These are phyloP conservation scores for Enteromius argenteus DNA, from an alignment of 2,797 vertebrate species.

Conservation along the genomic window DNA sequence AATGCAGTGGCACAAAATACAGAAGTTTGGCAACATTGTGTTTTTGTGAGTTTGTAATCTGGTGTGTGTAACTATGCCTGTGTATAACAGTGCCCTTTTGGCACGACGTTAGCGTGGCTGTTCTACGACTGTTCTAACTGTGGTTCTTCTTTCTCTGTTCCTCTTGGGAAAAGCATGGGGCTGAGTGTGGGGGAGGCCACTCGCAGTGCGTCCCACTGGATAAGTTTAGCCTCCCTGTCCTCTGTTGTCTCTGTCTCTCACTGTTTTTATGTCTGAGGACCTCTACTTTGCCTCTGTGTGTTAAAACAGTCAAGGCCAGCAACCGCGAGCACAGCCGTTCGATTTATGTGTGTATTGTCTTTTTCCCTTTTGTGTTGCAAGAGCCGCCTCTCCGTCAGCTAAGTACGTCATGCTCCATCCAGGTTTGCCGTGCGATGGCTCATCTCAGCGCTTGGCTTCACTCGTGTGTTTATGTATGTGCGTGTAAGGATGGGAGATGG, in stretches of 20 bases:
- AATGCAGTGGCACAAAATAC: constrained; percentile 6
- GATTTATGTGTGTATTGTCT: constrained; percentile 71
- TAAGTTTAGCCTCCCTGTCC: constrained; percentile 56
- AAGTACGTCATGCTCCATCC: constrained; percentile 72
- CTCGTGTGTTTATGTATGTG: constrained; percentile 48
- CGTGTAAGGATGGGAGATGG: constrained; percentile 50
- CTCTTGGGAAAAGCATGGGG: constrained; percentile 64
- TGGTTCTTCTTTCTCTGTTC: constrained; percentile 59
- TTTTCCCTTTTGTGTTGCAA: constrained; percentile 73
- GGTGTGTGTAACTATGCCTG: constrained; percentile 38
- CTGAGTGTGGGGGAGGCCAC: constrained; percentile 57
- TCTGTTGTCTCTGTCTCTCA: constrained; percentile 43
- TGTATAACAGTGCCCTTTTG: constrained; percentile 39
- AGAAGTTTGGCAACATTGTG: background rate
- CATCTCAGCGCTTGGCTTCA: constrained; percentile 71
- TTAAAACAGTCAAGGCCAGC: constrained; percentile 68
- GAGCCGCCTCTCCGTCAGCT: constrained; percentile 71
- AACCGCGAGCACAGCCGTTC: constrained; percentile 67
- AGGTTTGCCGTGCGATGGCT: constrained; percentile 64
- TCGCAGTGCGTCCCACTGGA: constrained; percentile 45
- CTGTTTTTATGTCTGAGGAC: constrained; percentile 52
- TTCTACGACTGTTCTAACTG: constrained; percentile 53
- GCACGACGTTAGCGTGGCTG: constrained; percentile 20
- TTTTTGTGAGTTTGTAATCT: constrained; percentile 39
- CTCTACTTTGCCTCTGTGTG: constrained; percentile 61